phyloP scores from a whole-genome alignment of 2,113 vertebrate genomes.

The Pterocles burchelli region DNA sequence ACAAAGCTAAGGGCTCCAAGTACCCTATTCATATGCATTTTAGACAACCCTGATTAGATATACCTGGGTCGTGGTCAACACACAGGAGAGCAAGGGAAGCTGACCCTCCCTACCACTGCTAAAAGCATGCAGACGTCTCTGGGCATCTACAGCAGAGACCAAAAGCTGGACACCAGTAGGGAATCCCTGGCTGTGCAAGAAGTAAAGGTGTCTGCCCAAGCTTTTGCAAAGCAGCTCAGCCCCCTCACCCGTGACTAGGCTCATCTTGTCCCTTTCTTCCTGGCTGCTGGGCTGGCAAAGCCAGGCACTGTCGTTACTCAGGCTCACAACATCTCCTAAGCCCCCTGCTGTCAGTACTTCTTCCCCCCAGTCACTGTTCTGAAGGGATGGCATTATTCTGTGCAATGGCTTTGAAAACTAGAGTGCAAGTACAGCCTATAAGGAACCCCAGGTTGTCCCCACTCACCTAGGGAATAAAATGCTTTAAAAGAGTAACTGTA shows the following conservation, averaged over 20 bases:
- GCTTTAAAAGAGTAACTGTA: background rate
- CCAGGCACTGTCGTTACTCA: background rate
- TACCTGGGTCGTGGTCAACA: background rate
- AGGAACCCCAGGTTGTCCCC: background rate
- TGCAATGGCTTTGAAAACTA: background rate
- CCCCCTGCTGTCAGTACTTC: background rate
- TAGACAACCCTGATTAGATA: background rate
- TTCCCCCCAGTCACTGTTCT: background rate
- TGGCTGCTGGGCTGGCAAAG: background rate
- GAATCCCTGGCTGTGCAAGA: background rate
- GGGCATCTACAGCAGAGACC: background rate
- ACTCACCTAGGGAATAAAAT: background rate
- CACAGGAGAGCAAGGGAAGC: background rate
- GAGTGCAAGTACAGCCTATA: background rate
- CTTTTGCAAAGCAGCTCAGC: background rate
- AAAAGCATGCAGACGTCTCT: background rate
- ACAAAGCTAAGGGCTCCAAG: background rate
- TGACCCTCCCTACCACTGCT: background rate
- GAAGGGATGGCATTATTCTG: background rate
- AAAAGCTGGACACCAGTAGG: background rate
- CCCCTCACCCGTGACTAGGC: background rate
- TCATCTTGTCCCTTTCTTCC: background rate
- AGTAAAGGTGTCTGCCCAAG: background rate
- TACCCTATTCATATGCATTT: background rate
- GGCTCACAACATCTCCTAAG: background rate